Percentiles rank a stretch among this genome's conserved stretches.
These are phyloP conservation scores for Drosophila nr. perissopoda DNA, from an alignment of 2,888 invertebrate genomes.

Conservation along the genomic window DNA sequence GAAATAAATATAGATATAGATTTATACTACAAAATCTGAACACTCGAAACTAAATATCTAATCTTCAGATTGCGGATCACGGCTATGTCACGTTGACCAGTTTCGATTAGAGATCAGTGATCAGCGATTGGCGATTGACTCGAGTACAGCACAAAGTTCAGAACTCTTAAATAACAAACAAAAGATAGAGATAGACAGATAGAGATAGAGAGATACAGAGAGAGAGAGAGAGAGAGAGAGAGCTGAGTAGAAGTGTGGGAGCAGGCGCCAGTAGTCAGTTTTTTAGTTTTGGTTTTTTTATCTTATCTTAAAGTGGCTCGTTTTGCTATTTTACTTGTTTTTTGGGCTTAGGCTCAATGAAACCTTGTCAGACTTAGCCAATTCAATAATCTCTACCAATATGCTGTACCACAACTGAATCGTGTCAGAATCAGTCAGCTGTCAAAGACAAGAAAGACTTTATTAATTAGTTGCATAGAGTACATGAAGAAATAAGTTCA, in stretches of 20 bases:
- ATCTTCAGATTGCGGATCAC: neutral
- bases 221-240: neutral
- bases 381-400: constrained; percentile 2
- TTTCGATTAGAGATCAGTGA: neutral
- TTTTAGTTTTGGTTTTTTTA: constrained; percentile 68
- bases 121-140: constrained; percentile 21
- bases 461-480: neutral
- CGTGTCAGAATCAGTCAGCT: neutral
- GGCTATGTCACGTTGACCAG: neutral
- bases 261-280: constrained; percentile 21
- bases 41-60: neutral
- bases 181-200: neutral
- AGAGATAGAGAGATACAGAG: neutral
- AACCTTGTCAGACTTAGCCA: constrained; percentile 35
- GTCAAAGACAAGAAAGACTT: neutral
- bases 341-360: neutral
- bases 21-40: neutral
- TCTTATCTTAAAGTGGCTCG: constrained; percentile 55
- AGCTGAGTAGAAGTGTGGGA: neutral
- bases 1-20: too few relatives aligned
- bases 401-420: neutral
- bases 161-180: neutral
- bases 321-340: constrained; percentile 8
- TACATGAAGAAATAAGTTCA: constrained; percentile 42
- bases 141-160: constrained; percentile 23